Evolutionary conservation across 1,140 invertebrate species (phyloP).

Genomic region (Listronotus bonariensis): DNA sequence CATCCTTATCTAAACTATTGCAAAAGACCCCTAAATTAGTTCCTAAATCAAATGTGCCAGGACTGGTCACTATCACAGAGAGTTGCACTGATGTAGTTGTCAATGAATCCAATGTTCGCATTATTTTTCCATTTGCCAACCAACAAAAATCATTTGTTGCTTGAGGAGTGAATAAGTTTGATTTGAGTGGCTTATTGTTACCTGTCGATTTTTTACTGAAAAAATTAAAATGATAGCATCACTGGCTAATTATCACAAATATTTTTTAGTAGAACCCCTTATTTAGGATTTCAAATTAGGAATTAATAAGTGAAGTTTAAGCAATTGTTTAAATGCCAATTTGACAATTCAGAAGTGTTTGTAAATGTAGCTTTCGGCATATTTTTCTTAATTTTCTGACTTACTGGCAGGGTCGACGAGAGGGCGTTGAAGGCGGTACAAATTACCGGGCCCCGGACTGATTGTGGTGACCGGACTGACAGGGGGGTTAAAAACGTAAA

Average conservation of each 20-base stretch:
- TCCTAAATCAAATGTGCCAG: conserved; percentile 54
- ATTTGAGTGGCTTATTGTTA: conserved; percentile 10
- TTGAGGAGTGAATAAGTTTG: conserved; percentile 42
- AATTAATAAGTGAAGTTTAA: too few relatives aligned
- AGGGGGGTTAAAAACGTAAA: too few relatives aligned
- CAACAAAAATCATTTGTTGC: conserved; percentile 52
- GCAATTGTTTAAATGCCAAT: too few relatives aligned
- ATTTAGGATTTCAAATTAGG: too few relatives aligned
- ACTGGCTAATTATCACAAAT: not conserved
- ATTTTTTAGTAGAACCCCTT: too few relatives aligned
- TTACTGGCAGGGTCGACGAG: too few relatives aligned
- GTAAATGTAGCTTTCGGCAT: too few relatives aligned
- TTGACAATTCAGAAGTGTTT: too few relatives aligned
- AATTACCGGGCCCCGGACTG: too few relatives aligned
- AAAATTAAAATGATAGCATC: not conserved
- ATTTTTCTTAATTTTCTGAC: too few relatives aligned
- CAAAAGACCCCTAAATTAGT: conserved; percentile 49
- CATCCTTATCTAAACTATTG: conserved; percentile 39
- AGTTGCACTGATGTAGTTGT: conserved; percentile 46
- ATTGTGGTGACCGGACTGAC: too few relatives aligned
- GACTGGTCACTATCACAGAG: conserved; percentile 45
- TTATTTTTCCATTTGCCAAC: conserved; percentile 46
- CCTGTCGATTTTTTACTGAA: not conserved
- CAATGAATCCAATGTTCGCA: conserved; percentile 45
- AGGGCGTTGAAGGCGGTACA: too few relatives aligned